Evolutionary conservation across 2,888 invertebrate genomes (phyloP), one percentile per base, ranked within the genome.

Genomic region (Ormyrus pomaceus): DNA sequence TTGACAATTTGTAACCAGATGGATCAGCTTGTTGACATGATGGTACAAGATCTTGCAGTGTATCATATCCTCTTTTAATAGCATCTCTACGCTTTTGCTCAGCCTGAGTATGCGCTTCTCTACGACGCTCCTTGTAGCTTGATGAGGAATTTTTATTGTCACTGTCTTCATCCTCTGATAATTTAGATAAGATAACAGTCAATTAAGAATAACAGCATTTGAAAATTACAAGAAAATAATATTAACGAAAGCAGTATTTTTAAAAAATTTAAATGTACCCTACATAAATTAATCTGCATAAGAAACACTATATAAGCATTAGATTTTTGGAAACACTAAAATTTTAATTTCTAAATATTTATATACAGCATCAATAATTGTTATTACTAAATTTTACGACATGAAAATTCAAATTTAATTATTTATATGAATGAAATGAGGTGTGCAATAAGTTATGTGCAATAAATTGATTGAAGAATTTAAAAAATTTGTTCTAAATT

Each of bases 31-130:
- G 96, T 89, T 97, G 97, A 87, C 98, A 98, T 74, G 96, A 97
- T 0, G 98, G 98, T 10, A 99, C 98, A 83, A 98, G 92, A 86
- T 96, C 96, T 91, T 98, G 98, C 19, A 99, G 92, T 3, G 96
- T 96, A 90, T 98, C 98, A 90, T 99, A 99, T 0, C 98, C 98
- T 90, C 97, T 98, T 91, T 98, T 99, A 82, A 99, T 99, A 2
- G 98, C 98, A 93, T 99, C 98, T 87, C 98, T 93, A 83, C 99
- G 93, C 89, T 98, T 98, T 90, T 99, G 98, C 91, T 99, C 99
- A 3, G 99, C 98, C 92, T 98, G 94, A 0, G 98, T 98, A 89
- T 98, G 98, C 6, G 98, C 98, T 91, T 98, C 98, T 82, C 98
- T 93, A 75, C 98, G 93, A 56, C 98, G 93, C 88, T 99, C 98